phyloP scores from a whole-genome alignment of 2,888 invertebrate species.

The Leptogaster cylindrica region DNA sequence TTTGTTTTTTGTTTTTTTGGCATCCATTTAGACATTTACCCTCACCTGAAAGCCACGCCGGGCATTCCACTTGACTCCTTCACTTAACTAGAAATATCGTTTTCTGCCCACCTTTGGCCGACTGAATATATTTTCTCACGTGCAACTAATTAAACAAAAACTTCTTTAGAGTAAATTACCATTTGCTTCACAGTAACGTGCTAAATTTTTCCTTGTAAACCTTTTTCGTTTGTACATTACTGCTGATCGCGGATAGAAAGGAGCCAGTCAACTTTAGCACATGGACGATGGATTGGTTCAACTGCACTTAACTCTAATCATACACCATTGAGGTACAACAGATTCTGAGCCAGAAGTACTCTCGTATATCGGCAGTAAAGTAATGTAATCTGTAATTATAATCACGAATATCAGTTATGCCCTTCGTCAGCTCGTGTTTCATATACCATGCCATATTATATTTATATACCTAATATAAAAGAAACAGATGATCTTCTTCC shows the following conservation, averaged over 20 bases:
- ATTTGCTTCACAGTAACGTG: constrained; percentile 45
- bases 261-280: constrained; percentile 4
- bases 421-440: constrained; percentile 11
- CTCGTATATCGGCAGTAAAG: constrained; percentile 46
- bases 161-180: constrained; percentile 45
- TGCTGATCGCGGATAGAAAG: constrained; percentile 14
- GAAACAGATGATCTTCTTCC: constrained; percentile 8
- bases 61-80: constrained; percentile 21
- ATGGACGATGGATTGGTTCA: not conserved
- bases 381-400: constrained; percentile 46
- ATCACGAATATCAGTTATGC: constrained; percentile 46
- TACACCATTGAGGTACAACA: constrained; percentile 18
- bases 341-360: constrained; percentile 26
- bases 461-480: no score
- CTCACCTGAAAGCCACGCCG: not conserved
- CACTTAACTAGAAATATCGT: constrained; percentile 29
- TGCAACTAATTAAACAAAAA: constrained; percentile 46
- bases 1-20: no score
- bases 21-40: no score
- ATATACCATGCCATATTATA: no score
- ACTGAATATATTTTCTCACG: constrained; percentile 45
- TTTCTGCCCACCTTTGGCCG: not conserved
- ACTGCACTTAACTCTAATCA: constrained; percentile 32
- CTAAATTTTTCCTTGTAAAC: constrained; percentile 42
- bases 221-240: constrained; percentile 18